Evolutionary conservation across 2,888 invertebrate genomes (phyloP), one percentile per base, ranked within the genome.

Genomic region (Archaeoteleia sp.): DNA sequence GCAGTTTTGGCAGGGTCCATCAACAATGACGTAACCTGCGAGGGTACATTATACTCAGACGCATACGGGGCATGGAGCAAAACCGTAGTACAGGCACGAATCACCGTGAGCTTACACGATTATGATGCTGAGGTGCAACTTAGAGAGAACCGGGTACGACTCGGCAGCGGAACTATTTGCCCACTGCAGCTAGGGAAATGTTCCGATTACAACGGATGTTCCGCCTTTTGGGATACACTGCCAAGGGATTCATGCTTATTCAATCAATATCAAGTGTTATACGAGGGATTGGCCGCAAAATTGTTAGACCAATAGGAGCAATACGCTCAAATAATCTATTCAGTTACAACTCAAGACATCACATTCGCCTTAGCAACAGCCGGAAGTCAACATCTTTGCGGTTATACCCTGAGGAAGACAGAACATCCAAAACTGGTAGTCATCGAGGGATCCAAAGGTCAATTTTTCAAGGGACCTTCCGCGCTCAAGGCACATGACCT

Each of bases 31-130:
- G 69, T 70, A 1, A 17, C 6, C 0, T 72, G 67, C 6, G n/a
- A 10, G 0, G 67, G 69, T 2, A 51, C 54, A 0, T 53, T 46
- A 12, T 72, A 61, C 23, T 61, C 57, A 23, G 69, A 67, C 2
- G 34, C 43, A 0, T 63, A 42, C 2, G 53, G 63, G 7, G 43
- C 12, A 1, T 69, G 65, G 57, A 40, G 53, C 6, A 57, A 65
- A 7, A 68, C 57, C 0, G 34, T 71, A 3, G 69, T 73, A 9
- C 30, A 30, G 7, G 30, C 3, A 1, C 9, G 1, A 1, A 9
- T 30, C 2, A 30, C 1, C 9, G 12, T 30, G 1, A 9, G 4
- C 1, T 9, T 30, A 6, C 1, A 9, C 9, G 30, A 30, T 30
- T 30, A 30, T 9, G 2, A 30, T 9, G 30, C 30, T 9, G 2